Conservation (phyloP, 2,113 vertebrate species). For the Suncus etruscus region DNA sequence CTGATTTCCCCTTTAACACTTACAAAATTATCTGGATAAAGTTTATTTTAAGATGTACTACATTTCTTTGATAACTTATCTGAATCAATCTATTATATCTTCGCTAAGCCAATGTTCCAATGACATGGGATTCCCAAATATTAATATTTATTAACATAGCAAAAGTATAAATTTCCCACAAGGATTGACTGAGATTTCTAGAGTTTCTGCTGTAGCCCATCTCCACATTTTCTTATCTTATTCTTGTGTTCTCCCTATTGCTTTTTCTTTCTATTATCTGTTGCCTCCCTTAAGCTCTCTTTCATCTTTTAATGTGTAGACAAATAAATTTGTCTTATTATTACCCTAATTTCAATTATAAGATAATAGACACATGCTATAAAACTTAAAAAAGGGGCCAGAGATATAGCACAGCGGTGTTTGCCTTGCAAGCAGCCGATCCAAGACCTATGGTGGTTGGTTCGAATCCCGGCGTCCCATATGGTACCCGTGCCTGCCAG, state of each 20-base stretch:
- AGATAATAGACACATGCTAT: background rate
- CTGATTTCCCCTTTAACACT: constrained; percentile 44
- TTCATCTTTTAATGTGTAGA: background rate
- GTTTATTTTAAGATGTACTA: constrained; percentile 29
- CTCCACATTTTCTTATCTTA: background rate
- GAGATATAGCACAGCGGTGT: no score
- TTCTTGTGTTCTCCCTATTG: background rate
- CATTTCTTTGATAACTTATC: background rate
- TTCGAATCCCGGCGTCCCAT: no score
- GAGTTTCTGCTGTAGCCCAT: background rate
- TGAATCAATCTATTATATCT: background rate
- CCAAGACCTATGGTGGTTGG: no score
- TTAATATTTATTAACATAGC: background rate
- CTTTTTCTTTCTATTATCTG: background rate
- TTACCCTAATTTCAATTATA: background rate
- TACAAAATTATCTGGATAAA: constrained; percentile 49
- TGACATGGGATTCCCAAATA: background rate
- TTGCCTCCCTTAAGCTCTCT: background rate
- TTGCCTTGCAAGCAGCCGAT: no score
- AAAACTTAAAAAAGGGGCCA: no score
- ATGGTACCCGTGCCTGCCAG: no score
- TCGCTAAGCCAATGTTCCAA: background rate
- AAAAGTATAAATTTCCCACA: background rate
- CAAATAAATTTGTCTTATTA: background rate
- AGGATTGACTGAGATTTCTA: background rate